Evolutionary conservation across 2,113 vertebrate species (phyloP), one percentile per base, ranked within the genome.

Genomic region (Burhinus oedicnemus): DNA sequence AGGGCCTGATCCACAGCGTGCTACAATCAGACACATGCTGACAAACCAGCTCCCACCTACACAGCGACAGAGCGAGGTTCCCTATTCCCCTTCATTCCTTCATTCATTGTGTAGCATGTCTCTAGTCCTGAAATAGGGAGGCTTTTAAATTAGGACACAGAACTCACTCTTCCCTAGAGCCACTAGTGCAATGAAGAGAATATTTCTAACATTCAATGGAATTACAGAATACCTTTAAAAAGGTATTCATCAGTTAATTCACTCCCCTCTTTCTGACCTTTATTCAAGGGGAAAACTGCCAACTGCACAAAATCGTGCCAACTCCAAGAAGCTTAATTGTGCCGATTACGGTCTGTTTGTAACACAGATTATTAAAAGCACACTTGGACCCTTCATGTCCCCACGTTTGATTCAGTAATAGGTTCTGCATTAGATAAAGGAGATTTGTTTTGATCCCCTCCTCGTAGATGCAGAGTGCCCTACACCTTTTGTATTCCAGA

Each of bases 281-380:
- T 97, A 79, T 91, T 96, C 75, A 92, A 95, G 94, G 87, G 94
- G 86, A 91, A 94, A 94, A 84, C 61, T 96, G 96, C 97, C 95
- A 98, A 92, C 77, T 69, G 74, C 80, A 86, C 69, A 91, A 95
- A 97, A 93, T 62, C 89, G 93, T 97, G 96, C 97, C 95, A 97
- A 30, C 80, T 88, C 89, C 91, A 93, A 96, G 89, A 86, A 92
- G 95, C 94, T 97, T 97, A 97, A 97, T 91, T 97, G 96, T 89
- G 80, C 93, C 95, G 96, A 98, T 98, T 96, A 95, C 0, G 3
- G 92, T 95, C 93, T 97, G 96, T 97, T 97, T 97, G 96, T 97
- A 95, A 96, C 94, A 91, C 93, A 97, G 95, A 97, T 98, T 97
- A 98, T 94, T 93, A 93, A 97, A 96, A 95, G 80, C 74, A 97